These are phyloP conservation scores for Lota lota DNA, from an alignment of 2,113 vertebrate species.

Conservation along the genomic window DNA sequence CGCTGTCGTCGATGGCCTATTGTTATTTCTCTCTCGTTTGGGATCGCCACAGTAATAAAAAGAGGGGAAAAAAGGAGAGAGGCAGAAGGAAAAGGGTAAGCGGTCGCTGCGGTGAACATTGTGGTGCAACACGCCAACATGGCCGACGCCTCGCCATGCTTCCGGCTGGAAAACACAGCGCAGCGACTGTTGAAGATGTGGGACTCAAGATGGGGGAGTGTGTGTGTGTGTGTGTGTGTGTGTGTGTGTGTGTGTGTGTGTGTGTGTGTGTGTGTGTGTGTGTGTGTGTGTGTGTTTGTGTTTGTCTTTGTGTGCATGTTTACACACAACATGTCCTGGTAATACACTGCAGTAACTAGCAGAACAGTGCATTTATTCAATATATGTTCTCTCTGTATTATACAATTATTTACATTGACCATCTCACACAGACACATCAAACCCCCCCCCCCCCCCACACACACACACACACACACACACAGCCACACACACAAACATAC, in stretches of 20 bases:
- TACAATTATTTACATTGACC: too few species aligned
- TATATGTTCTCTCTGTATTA: too few species aligned
- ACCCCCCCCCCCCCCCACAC: too few species aligned
- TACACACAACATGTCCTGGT: neutral
- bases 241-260: neutral
- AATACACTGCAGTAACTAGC: neutral
- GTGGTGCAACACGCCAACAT: slow-evolving; percentile 39
- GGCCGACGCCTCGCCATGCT: neutral
- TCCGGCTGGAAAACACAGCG: slow-evolving; percentile 28
- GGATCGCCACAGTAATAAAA: slow-evolving; percentile 18
- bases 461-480: too few species aligned
- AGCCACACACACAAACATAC: too few species aligned
- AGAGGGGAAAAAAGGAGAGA: neutral
- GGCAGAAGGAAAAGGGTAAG: neutral
- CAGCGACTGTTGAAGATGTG: neutral
- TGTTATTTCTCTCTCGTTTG: slow-evolving; percentile 17
- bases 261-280: slow-evolving; percentile 2
- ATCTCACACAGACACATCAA: too few species aligned
- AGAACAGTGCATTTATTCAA: neutral
- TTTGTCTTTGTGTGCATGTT: neutral
- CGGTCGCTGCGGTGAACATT: slow-evolving; percentile 28
- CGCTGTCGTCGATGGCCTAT: neutral
- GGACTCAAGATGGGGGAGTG: slow-evolving; percentile 13
- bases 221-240: slow-evolving; percentile 5
- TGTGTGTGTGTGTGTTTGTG: neutral